These are phyloP conservation scores for Hemibagrus wyckioides DNA, from an alignment of 2,113 vertebrate genomes.

Conservation along the genomic window DNA sequence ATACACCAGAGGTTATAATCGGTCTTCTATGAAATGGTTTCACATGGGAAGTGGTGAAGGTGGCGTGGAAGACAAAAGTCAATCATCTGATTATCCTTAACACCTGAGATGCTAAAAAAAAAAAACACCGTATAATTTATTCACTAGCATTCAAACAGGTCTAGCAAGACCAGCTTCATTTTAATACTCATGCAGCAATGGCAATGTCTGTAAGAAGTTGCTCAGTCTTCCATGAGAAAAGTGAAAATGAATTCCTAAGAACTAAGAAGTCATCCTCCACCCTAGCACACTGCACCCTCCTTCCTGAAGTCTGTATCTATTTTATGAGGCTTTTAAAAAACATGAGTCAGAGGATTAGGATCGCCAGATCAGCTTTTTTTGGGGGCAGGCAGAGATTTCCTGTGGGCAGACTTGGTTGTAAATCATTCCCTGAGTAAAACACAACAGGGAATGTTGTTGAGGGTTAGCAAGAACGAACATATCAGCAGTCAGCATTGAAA, in stretches of 20 bases:
- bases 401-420: slow-evolving; percentile 9
- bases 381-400: slow-evolving; percentile 41
- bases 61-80: background rate
- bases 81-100: background rate
- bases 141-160: background rate
- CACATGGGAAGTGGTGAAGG: background rate
- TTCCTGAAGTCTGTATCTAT: slow-evolving; percentile 12
- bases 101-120: background rate
- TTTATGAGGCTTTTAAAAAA: slow-evolving; percentile 14
- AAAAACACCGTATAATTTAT: background rate
- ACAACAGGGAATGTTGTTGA: slow-evolving; percentile 4
- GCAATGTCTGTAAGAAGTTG: background rate
- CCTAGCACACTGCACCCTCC: background rate
- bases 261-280: background rate
- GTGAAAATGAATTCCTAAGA: background rate
- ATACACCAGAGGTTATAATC: background rate
- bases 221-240: background rate
- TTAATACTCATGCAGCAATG: background rate
- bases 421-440: background rate
- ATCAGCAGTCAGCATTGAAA: slow-evolving; percentile 34
- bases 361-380: slow-evolving; percentile 39
- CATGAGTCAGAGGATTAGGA: slow-evolving; percentile 29
- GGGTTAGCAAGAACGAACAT: background rate
- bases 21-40: background rate
- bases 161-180: background rate